These are phyloP conservation scores for Mesoclemmys tuberculata DNA, from an alignment of 2,113 vertebrate species.

Conservation along the genomic window DNA sequence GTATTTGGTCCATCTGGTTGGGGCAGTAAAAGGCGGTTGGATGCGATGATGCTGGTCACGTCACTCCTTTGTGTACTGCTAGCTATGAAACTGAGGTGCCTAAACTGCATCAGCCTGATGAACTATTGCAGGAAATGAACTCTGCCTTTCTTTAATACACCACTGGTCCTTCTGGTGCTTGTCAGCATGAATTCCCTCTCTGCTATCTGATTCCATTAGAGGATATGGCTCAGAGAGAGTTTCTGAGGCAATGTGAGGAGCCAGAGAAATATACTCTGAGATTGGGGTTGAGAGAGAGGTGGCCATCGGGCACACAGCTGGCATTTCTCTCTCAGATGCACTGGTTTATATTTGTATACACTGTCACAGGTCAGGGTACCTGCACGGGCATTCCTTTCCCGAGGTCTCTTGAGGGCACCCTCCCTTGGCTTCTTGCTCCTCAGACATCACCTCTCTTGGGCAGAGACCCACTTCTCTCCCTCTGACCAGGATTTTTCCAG, in stretches of 20 bases:
- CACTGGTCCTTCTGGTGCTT: neutral
- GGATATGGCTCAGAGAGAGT: too few relatives aligned
- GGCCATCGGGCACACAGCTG: neutral
- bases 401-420: too few relatives aligned
- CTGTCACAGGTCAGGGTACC: neutral
- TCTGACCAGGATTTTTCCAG: too few relatives aligned
- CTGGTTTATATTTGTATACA: neutral
- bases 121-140: neutral
- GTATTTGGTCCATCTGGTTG: neutral
- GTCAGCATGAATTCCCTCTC: neutral
- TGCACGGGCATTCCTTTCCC: too few relatives aligned
- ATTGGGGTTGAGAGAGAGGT: neutral
- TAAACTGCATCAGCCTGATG: neutral
- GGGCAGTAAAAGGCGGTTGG: neutral
- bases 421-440: too few relatives aligned
- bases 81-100: neutral
- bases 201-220: neutral
- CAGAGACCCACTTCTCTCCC: too few relatives aligned
- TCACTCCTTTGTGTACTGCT: neutral
- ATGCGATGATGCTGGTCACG: neutral
- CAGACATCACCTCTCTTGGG: too few relatives aligned
- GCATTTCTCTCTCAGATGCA: neutral
- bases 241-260: neutral
- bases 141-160: neutral
- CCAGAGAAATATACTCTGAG: neutral